Percentiles rank a stretch among this genome's conserved stretches.
Evolutionary conservation across 92 coral and sea anemone genomes (phyloP).

Genomic region (Epizoanthus illoricatus): DNA sequence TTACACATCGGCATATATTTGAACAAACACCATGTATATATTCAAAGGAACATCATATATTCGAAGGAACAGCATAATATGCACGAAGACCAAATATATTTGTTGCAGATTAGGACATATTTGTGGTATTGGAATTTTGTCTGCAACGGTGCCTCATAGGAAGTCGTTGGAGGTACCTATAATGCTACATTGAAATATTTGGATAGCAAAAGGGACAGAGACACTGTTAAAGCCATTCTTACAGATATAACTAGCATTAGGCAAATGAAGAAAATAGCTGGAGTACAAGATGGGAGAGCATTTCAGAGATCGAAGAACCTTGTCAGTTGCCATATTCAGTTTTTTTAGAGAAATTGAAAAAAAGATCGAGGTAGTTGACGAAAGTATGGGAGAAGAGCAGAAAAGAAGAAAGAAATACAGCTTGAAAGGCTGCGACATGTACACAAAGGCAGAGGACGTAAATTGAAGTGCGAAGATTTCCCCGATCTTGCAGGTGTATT

Average conservation of each 20-base stretch:
- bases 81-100: too few species aligned
- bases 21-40: too few species aligned
- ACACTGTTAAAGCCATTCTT: slow-evolving; percentile 22
- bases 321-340: slow-evolving; percentile 2
- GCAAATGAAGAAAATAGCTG: slow-evolving; percentile 19
- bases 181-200: slow-evolving; percentile 1
- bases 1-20: too few species aligned
- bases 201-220: slow-evolving; percentile 43
- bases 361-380: slow-evolving; percentile 11
- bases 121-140: too few species aligned
- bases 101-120: too few species aligned
- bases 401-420: slow-evolving; percentile 37
- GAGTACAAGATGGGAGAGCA: slow-evolving; percentile 5
- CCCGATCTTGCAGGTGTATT: slow-evolving; percentile 46
- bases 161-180: too few species aligned
- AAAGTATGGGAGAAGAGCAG: slow-evolving; percentile 22
- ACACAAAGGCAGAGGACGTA: slow-evolving; percentile 43
- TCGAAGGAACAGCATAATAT: too few species aligned
- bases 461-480: slow-evolving; percentile 47
- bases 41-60: too few species aligned
- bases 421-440: slow-evolving; percentile 51
- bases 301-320: slow-evolving; percentile 12
- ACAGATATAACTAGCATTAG: slow-evolving; percentile 30
- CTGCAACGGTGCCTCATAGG: too few species aligned
- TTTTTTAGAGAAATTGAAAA: slow-evolving; percentile 25